Evolutionary conservation across 2,888 invertebrate genomes (phyloP).

Genomic region (Dasysyrphus albostriatus): DNA sequence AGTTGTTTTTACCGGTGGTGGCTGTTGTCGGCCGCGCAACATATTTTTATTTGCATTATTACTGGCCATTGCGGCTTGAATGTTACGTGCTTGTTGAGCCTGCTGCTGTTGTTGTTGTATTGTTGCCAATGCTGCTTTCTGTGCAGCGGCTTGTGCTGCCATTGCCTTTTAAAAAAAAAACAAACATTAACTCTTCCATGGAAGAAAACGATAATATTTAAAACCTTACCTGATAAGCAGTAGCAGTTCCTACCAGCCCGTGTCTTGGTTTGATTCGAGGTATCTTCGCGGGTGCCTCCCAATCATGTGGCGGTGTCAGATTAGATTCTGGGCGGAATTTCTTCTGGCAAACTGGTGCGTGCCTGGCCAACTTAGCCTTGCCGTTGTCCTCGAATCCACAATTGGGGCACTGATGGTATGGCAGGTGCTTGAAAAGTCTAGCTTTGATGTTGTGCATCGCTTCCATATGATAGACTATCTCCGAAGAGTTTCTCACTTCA

Average conservation of each 20-base stretch:
- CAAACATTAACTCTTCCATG: not conserved
- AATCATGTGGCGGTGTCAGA: constrained; percentile 93
- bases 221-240: constrained; percentile 83
- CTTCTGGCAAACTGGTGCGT: constrained; percentile 93
- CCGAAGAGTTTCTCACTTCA: constrained; percentile 93
- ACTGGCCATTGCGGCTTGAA: constrained; percentile 80
- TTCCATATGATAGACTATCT: constrained; percentile 96
- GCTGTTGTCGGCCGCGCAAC: constrained; percentile 81
- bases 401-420: constrained; percentile 95
- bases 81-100: constrained; percentile 80
- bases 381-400: constrained; percentile 98
- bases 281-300: constrained; percentile 97
- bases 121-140: constrained; percentile 83
- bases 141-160: constrained; percentile 84
- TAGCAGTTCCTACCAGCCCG: constrained; percentile 84
- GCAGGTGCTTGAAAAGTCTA: constrained; percentile 92
- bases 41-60: constrained; percentile 78
- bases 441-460: constrained; percentile 93
- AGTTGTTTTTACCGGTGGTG: constrained; percentile 78
- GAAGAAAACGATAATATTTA: not conserved
- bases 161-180: constrained; percentile 80
- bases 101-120: constrained; percentile 82
- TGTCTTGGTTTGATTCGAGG: constrained; percentile 86
- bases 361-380: constrained; percentile 94
- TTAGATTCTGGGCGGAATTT: constrained; percentile 95